These are phyloP conservation scores for Dolichomitus sp. DNA, from an alignment of 2,888 invertebrate species.

Conservation along the genomic window DNA sequence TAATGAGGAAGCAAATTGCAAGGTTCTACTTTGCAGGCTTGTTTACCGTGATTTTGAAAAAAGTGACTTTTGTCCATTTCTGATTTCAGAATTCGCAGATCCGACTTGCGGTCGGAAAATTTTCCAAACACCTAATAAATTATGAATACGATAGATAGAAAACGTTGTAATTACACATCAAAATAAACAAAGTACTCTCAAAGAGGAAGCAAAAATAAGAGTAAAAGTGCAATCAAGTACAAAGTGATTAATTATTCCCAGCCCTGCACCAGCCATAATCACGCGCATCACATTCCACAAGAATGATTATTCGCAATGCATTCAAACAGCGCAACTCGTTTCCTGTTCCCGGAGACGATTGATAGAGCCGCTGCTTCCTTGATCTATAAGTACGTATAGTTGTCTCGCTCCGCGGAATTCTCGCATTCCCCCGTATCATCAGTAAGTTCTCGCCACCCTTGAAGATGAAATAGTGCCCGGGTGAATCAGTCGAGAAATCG, in stretches of 20 bases:
- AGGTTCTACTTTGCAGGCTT: too few relatives aligned
- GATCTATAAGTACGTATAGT: constrained; percentile 29
- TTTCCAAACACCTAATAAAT: background rate
- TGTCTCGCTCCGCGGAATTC: constrained; percentile 3
- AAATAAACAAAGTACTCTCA: background rate
- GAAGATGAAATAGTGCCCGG: constrained; percentile 37
- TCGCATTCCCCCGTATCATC: background rate
- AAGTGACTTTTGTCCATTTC: too few relatives aligned
- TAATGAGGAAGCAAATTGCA: too few relatives aligned
- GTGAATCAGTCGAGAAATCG: constrained; percentile 53
- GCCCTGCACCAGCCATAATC: constrained; percentile 1
- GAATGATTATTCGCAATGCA: constrained; percentile 48
- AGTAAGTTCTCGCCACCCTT: constrained; percentile 27
- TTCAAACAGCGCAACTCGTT: background rate
- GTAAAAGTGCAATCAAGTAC: background rate
- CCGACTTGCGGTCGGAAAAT: too few relatives aligned
- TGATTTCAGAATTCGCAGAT: too few relatives aligned
- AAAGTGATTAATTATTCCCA: constrained; percentile 16
- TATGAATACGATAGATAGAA: background rate
- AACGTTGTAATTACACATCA: background rate
- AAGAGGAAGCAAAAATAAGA: background rate
- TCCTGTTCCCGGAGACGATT: constrained; percentile 43
- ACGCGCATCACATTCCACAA: constrained; percentile 40
- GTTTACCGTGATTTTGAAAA: too few relatives aligned
- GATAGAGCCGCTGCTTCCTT: constrained; percentile 33